phyloP scores from a whole-genome alignment of 2,888 invertebrate species.

The Eurytoma adleriae region DNA sequence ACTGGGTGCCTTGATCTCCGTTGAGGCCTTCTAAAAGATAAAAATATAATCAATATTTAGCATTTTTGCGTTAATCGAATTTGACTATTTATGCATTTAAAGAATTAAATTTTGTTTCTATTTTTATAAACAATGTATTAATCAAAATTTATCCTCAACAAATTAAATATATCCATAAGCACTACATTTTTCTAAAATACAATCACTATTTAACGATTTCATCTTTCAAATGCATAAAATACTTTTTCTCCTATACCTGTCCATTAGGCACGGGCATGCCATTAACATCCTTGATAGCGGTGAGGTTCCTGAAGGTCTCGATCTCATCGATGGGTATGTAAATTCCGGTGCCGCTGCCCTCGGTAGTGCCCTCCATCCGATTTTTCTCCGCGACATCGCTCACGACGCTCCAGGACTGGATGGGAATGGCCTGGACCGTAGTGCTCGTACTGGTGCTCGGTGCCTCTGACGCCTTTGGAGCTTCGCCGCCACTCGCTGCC shows the following conservation, averaged over 20 bases:
- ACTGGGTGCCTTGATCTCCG: constrained; percentile 35
- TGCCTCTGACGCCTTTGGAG: constrained; percentile 54
- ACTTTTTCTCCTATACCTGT: constrained; percentile 30
- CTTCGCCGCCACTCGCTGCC: constrained; percentile 43
- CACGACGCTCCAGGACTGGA: constrained; percentile 65
- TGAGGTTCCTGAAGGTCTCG: constrained; percentile 44
- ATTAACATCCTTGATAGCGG: constrained; percentile 28
- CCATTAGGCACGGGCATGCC: background rate
- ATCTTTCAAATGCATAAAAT: background rate
- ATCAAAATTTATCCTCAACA: too few relatives aligned
- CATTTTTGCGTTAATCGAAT: background rate
- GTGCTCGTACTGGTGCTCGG: constrained; percentile 52
- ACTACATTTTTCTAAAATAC: too few relatives aligned
- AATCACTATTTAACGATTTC: too few relatives aligned
- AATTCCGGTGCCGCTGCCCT: constrained; percentile 14
- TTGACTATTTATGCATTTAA: too few relatives aligned
- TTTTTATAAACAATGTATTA: too few relatives aligned
- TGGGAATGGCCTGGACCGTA: constrained; percentile 56
- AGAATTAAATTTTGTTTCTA: too few relatives aligned
- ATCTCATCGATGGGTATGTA: constrained; percentile 55
- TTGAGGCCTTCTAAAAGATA: background rate
- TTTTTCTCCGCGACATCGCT: constrained; percentile 35
- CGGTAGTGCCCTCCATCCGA: background rate
- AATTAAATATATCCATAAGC: too few relatives aligned
- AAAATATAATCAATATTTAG: too few relatives aligned